These are phyloP conservation scores for Zygaena filipendulae DNA, from an alignment of 2,888 invertebrate species.

Conservation along the genomic window DNA sequence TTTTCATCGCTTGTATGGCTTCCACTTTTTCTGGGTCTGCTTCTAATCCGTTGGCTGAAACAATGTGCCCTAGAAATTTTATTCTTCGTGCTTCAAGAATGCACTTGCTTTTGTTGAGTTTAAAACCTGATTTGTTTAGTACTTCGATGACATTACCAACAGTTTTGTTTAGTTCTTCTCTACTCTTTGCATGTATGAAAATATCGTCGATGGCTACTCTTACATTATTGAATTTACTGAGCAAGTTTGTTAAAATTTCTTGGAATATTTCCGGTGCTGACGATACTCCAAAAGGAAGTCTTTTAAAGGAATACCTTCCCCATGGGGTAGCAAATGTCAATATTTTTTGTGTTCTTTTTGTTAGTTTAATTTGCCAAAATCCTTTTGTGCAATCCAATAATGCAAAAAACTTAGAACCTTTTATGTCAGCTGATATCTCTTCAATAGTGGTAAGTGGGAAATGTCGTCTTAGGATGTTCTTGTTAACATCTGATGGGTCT, in stretches of 20 bases:
- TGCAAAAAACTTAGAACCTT: slow-evolving; percentile 13
- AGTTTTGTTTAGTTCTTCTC: slow-evolving; percentile 8
- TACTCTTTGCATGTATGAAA: slow-evolving; percentile 9
- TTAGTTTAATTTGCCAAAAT: slow-evolving; percentile 14
- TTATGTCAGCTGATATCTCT: slow-evolving; percentile 15
- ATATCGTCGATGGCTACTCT: slow-evolving; percentile 11
- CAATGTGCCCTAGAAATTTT: slow-evolving; percentile 7
- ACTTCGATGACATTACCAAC: slow-evolving; percentile 7
- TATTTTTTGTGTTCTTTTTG: slow-evolving; percentile 10
- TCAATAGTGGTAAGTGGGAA: slow-evolving; percentile 16
- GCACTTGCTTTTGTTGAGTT: slow-evolving; percentile 12
- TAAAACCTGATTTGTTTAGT: slow-evolving; percentile 10
- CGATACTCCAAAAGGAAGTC: slow-evolving; percentile 15
- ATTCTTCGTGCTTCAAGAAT: slow-evolving; percentile 7
- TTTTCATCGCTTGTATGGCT: slow-evolving; percentile 13
- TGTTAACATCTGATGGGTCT: slow-evolving; percentile 15
- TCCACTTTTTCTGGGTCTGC: slow-evolving; percentile 15
- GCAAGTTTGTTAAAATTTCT: slow-evolving; percentile 12
- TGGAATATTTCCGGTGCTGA: slow-evolving; percentile 14
- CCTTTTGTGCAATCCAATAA: slow-evolving; percentile 15
- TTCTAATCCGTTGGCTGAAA: slow-evolving; percentile 11
- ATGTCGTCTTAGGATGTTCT: slow-evolving; percentile 13
- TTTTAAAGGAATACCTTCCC: slow-evolving; percentile 15
- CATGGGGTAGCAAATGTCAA: slow-evolving; percentile 15
- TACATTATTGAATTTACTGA: too few species aligned